Evolutionary conservation across 2,797 vertebrate species (phyloP).

Genomic region (Toxotes lorentzi): DNA sequence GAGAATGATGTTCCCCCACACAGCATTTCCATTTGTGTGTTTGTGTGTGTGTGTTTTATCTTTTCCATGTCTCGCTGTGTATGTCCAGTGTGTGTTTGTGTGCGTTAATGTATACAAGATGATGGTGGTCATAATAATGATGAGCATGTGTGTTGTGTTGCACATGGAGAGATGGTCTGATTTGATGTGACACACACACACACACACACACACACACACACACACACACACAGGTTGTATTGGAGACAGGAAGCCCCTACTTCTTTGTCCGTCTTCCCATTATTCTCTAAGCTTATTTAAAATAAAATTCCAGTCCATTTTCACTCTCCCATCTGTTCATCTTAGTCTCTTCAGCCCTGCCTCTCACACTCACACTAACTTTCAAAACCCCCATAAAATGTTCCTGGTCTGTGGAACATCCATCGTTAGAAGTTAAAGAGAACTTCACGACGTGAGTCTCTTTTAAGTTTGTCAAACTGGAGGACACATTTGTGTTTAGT

Average conservation of each 20-base stretch:
- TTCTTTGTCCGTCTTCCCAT: slow-evolving; percentile 1
- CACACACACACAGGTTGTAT: background rate
- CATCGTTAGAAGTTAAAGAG: background rate
- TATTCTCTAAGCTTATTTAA: background rate
- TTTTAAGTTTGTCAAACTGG: slow-evolving; percentile 7
- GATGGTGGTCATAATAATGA: slow-evolving; percentile 42
- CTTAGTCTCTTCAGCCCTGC: background rate
- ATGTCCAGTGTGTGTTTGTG: background rate
- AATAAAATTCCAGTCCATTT: background rate
- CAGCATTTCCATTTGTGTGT: slow-evolving; percentile 52
- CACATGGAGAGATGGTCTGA: slow-evolving; percentile 10
- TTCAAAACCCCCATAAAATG: slow-evolving; percentile 12
- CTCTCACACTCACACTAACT: background rate
- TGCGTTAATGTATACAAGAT: slow-evolving; percentile 13
- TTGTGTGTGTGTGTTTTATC: slow-evolving; percentile 48
- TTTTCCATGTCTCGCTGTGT: slow-evolving; percentile 41
- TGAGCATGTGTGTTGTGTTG: slow-evolving; percentile 32
- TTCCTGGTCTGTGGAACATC: background rate
- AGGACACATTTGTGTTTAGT: slow-evolving; percentile 42
- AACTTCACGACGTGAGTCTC: background rate
- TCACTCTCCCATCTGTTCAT: slow-evolving; percentile 3
- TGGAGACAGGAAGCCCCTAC: background rate
- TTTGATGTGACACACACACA: slow-evolving; percentile 21
- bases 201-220: slow-evolving; percentile 11
- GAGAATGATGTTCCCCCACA: slow-evolving; percentile 69